Evolutionary conservation across 1,140 invertebrate species (phyloP).

Genomic region (Nephila pilipes): DNA sequence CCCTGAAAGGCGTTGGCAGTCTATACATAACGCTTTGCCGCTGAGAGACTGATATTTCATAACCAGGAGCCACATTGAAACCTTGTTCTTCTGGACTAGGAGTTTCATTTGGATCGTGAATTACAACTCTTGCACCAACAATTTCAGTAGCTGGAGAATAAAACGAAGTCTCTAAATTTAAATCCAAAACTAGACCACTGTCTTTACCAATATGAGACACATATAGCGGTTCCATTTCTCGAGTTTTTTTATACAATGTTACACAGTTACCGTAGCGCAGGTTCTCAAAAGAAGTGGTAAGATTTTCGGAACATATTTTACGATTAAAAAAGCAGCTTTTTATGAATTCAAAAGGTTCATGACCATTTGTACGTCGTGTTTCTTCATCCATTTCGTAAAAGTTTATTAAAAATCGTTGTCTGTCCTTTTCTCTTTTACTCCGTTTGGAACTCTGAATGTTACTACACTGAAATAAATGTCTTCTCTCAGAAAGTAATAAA

Average conservation of each 20-base stretch:
- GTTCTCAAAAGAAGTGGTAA: conserved; percentile 9
- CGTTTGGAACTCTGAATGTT: no score
- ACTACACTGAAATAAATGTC: neutral
- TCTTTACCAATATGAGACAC: neutral
- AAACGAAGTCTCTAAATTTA: conserved; percentile 79
- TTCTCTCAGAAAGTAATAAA: neutral
- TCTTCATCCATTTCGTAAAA: neutral
- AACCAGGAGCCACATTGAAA: conserved; percentile 80
- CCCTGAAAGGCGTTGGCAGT: conserved; percentile 47
- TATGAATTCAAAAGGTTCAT: neutral
- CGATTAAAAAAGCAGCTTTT: neutral
- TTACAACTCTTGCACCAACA: conserved; percentile 80
- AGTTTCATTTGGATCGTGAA: conserved; percentile 80
- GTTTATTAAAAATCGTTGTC: neutral
- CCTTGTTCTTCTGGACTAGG: conserved; percentile 82
- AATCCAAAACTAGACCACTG: neutral
- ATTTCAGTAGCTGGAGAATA: conserved; percentile 80
- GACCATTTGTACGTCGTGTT: neutral
- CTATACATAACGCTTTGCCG: neutral
- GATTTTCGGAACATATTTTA: neutral
- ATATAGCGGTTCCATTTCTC: neutral
- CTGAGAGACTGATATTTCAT: conserved; percentile 80
- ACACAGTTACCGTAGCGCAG: conserved; percentile 37
- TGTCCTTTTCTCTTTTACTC: no score
- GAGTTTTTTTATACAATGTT: neutral